Conservation (phyloP, 2,888 invertebrate genomes). For the Xiphydria camelus region DNA sequence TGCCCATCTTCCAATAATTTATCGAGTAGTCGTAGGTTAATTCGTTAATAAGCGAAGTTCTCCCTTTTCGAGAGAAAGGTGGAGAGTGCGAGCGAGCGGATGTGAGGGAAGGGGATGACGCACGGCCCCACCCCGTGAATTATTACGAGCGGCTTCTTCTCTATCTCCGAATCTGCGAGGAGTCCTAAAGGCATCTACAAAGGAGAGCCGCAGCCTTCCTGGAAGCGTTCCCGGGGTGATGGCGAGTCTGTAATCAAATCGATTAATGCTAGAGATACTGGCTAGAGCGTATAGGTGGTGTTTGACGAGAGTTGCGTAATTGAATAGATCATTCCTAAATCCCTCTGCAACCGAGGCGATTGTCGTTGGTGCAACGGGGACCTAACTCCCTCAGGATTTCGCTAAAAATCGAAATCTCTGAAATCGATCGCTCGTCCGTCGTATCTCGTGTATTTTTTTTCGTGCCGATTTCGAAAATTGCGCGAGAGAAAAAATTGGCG, state of each 20-base stretch:
- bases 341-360: no score
- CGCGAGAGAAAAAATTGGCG: no score
- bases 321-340: no score
- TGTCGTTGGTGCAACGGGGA: no score
- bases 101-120: conserved; percentile 28
- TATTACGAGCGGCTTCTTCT: conserved; percentile 34
- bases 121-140: conserved; percentile 38
- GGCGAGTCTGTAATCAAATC: conserved; percentile 19
- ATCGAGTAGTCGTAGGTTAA: conserved; percentile 39
- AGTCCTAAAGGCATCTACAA: conserved; percentile 19
- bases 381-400: no score
- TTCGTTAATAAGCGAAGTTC: conserved; percentile 37
- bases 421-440: no score
- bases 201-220: conserved; percentile 12
- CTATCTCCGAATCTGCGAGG: conserved; percentile 41
- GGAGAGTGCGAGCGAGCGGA: background rate
- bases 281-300: no score
- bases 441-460: no score
- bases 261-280: conserved; percentile 12
- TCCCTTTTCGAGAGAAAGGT: conserved; percentile 14
- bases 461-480: no score
- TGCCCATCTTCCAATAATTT: conserved; percentile 39
- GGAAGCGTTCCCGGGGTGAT: conserved; percentile 9
- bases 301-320: no score
- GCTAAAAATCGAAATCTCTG: no score